Conservation (phyloP, 1,140 invertebrate genomes). For the Calliphora vicina region DNA sequence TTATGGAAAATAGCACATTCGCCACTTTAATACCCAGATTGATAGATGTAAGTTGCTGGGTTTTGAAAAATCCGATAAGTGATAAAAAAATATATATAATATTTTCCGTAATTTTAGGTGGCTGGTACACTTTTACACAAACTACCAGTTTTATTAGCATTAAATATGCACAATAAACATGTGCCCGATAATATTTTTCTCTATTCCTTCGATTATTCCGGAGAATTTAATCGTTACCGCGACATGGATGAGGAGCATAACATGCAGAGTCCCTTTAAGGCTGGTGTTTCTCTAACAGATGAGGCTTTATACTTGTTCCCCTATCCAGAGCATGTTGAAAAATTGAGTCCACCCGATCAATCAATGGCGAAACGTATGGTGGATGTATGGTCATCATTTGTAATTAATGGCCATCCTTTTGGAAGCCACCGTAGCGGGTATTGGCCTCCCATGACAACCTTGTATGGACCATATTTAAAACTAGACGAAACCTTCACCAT, state of each 20-base stretch:
- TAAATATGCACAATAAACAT: slow-evolving; percentile 61
- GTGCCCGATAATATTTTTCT: slow-evolving; percentile 58
- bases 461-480: slow-evolving; percentile 60
- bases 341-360: slow-evolving; percentile 54
- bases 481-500: slow-evolving; percentile 58
- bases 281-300: slow-evolving; percentile 58
- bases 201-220: slow-evolving; percentile 59
- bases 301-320: slow-evolving; percentile 60
- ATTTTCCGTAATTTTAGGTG: no score
- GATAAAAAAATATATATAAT: no score
- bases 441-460: slow-evolving; percentile 61
- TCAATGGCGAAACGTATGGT: slow-evolving; percentile 59
- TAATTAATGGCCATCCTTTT: slow-evolving; percentile 55
- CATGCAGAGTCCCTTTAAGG: slow-evolving; percentile 60
- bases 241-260: slow-evolving; percentile 61
- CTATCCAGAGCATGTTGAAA: slow-evolving; percentile 54
- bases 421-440: slow-evolving; percentile 51
- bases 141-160: slow-evolving; percentile 54
- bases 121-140: slow-evolving; percentile 60
- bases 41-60: slow-evolving; percentile 51
- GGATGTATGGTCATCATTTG: slow-evolving; percentile 61
- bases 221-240: slow-evolving; percentile 59
- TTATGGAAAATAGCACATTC: slow-evolving; percentile 60
- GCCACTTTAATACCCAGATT: slow-evolving; percentile 53
- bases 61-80: background rate